Percentiles rank a stretch among this genome's conserved stretches.
Conservation (phyloP, 2,797 vertebrate species). For the Microcaecilia unicolor region DNA sequence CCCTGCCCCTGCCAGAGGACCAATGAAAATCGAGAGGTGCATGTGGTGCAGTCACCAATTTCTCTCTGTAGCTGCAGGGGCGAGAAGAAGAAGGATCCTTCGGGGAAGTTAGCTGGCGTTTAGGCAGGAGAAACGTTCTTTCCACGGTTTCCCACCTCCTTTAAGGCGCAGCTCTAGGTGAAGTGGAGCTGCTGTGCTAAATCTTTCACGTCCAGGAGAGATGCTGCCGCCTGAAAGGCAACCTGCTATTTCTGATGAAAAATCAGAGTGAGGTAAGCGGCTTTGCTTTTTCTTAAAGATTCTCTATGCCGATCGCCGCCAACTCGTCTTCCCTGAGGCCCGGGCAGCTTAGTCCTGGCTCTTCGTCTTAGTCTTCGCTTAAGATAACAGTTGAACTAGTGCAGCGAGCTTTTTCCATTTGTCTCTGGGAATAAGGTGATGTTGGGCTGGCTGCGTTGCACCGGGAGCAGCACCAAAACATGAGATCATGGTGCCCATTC, state of each 20-base stretch:
- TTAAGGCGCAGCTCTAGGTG: conserved; percentile 35
- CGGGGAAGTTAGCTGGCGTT: conserved; percentile 43
- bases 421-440: too few relatives aligned
- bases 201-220: conserved; percentile 32
- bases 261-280: conserved; percentile 50
- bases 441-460: too few relatives aligned
- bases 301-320: too few relatives aligned
- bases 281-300: too few relatives aligned
- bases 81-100: conserved; percentile 27
- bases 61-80: conserved; percentile 14
- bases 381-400: too few relatives aligned
- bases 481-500: too few relatives aligned
- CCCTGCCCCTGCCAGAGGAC: conserved; percentile 7
- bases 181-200: conserved; percentile 40
- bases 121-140: conserved; percentile 36
- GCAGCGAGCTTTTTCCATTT: too few relatives aligned
- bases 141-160: conserved; percentile 37
- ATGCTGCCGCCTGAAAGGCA: conserved; percentile 49
- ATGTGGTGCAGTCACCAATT: conserved; percentile 11
- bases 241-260: conserved; percentile 44
- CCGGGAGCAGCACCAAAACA: too few relatives aligned
- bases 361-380: too few relatives aligned
- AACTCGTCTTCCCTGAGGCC: too few relatives aligned
- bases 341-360: too few relatives aligned
- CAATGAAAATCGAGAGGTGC: conserved; percentile 1